phyloP scores from a whole-genome alignment of 2,797 vertebrate species.

The Cyclopterus lumpus region DNA sequence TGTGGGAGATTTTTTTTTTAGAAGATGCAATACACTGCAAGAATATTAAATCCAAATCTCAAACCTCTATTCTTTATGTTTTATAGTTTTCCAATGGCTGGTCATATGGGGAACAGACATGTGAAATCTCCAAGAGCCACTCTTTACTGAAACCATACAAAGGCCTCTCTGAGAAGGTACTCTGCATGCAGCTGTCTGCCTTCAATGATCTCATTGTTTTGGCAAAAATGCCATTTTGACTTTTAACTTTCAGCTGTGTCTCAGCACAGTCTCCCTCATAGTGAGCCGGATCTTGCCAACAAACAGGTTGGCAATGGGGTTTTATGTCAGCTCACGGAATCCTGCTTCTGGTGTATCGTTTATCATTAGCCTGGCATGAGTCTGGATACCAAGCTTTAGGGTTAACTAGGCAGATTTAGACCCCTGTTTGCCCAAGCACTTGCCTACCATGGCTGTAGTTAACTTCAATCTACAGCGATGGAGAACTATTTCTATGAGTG shows the following conservation, averaged over 20 bases:
- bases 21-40: neutral
- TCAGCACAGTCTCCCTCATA: neutral
- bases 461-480: neutral
- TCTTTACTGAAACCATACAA: slow-evolving; percentile 94
- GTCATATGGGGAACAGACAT: slow-evolving; percentile 91
- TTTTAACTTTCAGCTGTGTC: neutral
- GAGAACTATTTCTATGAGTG: neutral
- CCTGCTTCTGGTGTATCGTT: neutral
- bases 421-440: too few species aligned
- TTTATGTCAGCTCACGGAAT: neutral
- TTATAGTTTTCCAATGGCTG: slow-evolving; percentile 91
- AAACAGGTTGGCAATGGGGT: neutral
- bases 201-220: neutral
- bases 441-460: neutral
- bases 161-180: slow-evolving; percentile 89
- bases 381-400: neutral
- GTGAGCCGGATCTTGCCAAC: neutral
- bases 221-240: neutral
- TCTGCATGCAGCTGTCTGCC: neutral
- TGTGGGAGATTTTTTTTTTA: neutral
- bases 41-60: neutral
- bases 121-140: slow-evolving; percentile 91
- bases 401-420: neutral
- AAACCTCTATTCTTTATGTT: slow-evolving; percentile 10
- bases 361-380: neutral